Evolutionary conservation across 2,113 vertebrate genomes (phyloP).

Genomic region (Stegostoma tigrinum): DNA sequence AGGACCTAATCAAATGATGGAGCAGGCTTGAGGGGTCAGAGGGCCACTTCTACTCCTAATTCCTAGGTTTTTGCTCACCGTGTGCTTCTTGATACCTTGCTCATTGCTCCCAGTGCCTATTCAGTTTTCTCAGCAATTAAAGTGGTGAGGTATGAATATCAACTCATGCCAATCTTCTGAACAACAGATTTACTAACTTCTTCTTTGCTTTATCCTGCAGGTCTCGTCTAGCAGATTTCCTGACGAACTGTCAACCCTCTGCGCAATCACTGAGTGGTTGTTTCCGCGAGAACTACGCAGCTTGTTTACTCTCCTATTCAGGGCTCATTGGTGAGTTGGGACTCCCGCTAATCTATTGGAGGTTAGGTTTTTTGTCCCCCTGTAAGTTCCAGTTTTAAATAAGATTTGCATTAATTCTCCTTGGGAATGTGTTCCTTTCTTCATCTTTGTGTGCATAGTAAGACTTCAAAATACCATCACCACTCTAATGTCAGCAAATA

Average conservation of each 20-base stretch:
- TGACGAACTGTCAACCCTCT: constrained; percentile 33
- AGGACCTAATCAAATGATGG: too few relatives aligned
- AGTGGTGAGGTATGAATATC: background rate
- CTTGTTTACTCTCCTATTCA: constrained; percentile 25
- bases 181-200: background rate
- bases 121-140: background rate
- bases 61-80: fast-evolving
- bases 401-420: background rate
- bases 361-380: background rate
- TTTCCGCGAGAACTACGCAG: constrained; percentile 30
- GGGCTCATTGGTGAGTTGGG: constrained; percentile 30
- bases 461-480: too few relatives aligned
- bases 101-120: background rate
- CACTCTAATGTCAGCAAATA: background rate
- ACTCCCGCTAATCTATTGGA: background rate
- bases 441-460: background rate
- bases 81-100: background rate
- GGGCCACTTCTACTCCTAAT: too few relatives aligned
- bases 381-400: background rate
- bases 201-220: background rate
- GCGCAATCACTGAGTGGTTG: background rate
- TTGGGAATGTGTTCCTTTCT: background rate
- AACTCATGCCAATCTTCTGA: background rate
- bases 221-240: constrained; percentile 36
- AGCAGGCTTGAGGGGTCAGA: too few relatives aligned